phyloP scores from a whole-genome alignment of 2,113 vertebrate species.

The Numenius arquata region DNA sequence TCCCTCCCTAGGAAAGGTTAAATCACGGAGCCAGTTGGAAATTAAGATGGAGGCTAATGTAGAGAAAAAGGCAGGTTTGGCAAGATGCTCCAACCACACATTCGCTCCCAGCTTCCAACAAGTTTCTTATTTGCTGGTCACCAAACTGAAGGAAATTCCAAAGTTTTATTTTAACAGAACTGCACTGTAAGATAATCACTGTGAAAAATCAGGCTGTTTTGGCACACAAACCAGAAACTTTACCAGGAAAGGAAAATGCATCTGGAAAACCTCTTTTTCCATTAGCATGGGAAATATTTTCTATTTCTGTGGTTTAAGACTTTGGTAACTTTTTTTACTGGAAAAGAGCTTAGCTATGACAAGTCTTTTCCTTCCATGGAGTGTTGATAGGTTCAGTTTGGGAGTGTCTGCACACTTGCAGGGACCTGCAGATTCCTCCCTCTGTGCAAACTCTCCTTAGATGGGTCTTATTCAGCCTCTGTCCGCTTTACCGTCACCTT shows the following conservation, averaged over 20 bases:
- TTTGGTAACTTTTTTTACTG: conserved; percentile 28
- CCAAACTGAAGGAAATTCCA: conserved; percentile 65
- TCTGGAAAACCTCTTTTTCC: conserved; percentile 2
- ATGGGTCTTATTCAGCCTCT: background rate
- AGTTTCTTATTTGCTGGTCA: conserved; percentile 43
- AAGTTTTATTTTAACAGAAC: conserved; percentile 20
- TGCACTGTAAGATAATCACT: conserved; percentile 31
- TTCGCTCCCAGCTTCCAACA: background rate
- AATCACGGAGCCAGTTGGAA: background rate
- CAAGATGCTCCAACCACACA: conserved; percentile 44
- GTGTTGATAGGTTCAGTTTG: background rate
- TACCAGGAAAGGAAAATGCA: conserved; percentile 34
- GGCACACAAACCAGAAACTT: background rate
- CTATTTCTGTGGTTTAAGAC: conserved; percentile 37
- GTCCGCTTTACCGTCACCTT: background rate
- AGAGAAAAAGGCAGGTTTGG: conserved; percentile 20
- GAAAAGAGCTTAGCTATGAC: conserved; percentile 26
- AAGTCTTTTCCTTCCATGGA: conserved; percentile 24
- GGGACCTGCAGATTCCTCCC: background rate
- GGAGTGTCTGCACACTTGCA: background rate
- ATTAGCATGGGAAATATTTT: conserved; percentile 26
- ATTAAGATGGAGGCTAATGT: background rate
- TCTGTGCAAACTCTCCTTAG: background rate
- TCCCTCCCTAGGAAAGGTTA: conserved; percentile 7
- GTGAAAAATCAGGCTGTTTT: conserved; percentile 43